A percentile compares a stretch with the other conserved stretches of the same genome.
Conservation (phyloP, 92 coral and sea anemone species). For the Porites rus region DNA sequence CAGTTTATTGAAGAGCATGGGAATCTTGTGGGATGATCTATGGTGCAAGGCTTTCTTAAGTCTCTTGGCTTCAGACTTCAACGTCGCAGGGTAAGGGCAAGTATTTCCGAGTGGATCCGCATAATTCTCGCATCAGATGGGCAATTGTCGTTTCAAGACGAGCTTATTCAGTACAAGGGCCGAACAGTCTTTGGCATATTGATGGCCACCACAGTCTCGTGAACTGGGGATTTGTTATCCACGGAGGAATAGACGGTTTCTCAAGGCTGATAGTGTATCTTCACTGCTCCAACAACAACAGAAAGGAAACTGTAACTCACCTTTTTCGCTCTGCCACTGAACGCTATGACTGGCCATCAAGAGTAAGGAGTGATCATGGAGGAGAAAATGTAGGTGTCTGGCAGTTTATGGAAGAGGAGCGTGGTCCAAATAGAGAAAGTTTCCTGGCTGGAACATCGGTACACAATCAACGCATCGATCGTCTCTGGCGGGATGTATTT, state of each 20-base stretch:
- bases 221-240: constrained; percentile 67
- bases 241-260: constrained; percentile 3
- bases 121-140: constrained; percentile 49
- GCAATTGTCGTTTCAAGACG: constrained; percentile 49
- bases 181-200: constrained; percentile 74
- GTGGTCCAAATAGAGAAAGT: constrained; percentile 21
- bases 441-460: constrained; percentile 32
- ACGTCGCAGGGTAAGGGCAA: constrained; percentile 30
- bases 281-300: constrained; percentile 47
- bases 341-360: constrained; percentile 42
- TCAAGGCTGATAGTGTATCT: constrained; percentile 20
- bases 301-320: constrained; percentile 22
- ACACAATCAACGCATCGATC: constrained; percentile 16
- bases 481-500: constrained; percentile 27
- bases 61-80: constrained; percentile 48
- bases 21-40: constrained; percentile 44
- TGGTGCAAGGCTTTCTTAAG: constrained; percentile 30
- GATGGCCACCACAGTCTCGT: not conserved
- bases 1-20: constrained; percentile 51
- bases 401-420: constrained; percentile 34
- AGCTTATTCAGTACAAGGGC: constrained; percentile 50
- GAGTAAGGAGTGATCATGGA: constrained; percentile 69
- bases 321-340: constrained; percentile 32
- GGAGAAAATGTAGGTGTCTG: constrained; percentile 72
- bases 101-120: constrained; percentile 56